A percentile compares a stretch with the other conserved stretches of the same genome.
phyloP scores from a whole-genome alignment of 2,888 invertebrate species.

The Machimus atricapillus region DNA sequence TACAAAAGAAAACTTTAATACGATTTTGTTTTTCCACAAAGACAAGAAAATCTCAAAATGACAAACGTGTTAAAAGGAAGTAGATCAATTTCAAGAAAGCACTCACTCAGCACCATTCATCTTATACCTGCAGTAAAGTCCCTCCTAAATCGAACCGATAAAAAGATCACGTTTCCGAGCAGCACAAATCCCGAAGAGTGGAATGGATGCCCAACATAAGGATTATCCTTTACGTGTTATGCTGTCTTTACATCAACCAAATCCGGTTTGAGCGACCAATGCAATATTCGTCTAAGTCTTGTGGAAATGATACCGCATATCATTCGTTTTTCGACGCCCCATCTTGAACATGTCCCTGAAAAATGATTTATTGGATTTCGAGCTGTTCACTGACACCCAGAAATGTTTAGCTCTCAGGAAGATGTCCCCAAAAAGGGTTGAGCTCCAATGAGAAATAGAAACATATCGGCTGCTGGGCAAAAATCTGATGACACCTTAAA shows the following conservation, averaged over 20 bases:
- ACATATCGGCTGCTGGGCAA: not conserved
- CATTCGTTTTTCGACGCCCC: not conserved
- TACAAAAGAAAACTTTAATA: not conserved
- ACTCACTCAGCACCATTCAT: not conserved
- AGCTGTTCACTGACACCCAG: not conserved
- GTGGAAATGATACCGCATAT: not conserved
- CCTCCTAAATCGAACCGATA: not conserved
- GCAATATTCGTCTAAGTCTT: not conserved
- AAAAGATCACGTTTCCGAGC: not conserved
- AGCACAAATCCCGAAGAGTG: not conserved
- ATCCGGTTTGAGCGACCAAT: not conserved
- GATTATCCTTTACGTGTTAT: not conserved
- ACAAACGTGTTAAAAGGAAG: not conserved
- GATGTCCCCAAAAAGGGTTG: not conserved
- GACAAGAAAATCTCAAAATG: not conserved
- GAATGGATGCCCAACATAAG: not conserved
- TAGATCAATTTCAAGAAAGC: not conserved
- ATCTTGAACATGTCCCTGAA: not conserved
- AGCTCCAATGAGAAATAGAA: not conserved
- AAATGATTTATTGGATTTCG: constrained; percentile 3
- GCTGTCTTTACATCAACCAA: not conserved
- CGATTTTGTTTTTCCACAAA: not conserved
- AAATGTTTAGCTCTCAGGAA: not conserved
- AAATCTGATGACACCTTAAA: not conserved
- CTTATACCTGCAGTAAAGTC: not conserved